Conservation (phyloP, 1,140 invertebrate species). For the Drosophila tani region DNA sequence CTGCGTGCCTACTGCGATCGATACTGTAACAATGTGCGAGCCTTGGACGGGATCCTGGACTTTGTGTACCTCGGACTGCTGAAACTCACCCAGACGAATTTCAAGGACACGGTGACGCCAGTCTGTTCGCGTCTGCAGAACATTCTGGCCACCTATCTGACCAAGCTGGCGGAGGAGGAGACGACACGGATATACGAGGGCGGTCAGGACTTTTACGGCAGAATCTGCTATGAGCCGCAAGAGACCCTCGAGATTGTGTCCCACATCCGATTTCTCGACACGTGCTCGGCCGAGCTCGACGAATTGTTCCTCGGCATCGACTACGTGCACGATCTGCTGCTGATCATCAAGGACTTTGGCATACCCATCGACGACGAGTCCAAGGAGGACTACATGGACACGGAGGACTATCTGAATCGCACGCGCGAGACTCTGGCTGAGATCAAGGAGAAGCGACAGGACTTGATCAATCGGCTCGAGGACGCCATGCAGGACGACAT, state of each 20-base stretch:
- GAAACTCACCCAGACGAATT: conserved; percentile 88
- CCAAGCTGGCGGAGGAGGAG: conserved; percentile 87
- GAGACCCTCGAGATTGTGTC: conserved; percentile 89
- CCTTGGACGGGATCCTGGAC: conserved; percentile 88
- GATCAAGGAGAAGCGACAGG: conserved; percentile 85
- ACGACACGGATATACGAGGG: conserved; percentile 87
- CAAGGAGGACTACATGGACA: conserved; percentile 87
- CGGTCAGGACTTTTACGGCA: conserved; percentile 87
- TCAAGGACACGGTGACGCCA: conserved; percentile 89
- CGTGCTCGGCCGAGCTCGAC: conserved; percentile 87
- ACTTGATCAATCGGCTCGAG: conserved; percentile 86
- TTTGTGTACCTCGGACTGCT: conserved; percentile 89
- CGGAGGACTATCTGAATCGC: conserved; percentile 85
- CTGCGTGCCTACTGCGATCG: conserved; percentile 87
- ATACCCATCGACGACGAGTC: conserved; percentile 88
- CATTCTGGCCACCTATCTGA: conserved; percentile 87
- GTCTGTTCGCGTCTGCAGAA: conserved; percentile 89
- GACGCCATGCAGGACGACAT: conserved; percentile 86
- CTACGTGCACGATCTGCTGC: conserved; percentile 90
- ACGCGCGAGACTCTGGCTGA: conserved; percentile 84
- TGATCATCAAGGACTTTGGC: conserved; percentile 90
- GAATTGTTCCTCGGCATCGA: conserved; percentile 88
- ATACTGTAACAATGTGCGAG: conserved; percentile 87
- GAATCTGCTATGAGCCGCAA: conserved; percentile 87
- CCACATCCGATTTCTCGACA: conserved; percentile 89